phyloP scores from a whole-genome alignment of 1,140 invertebrate species.

The Diachasma alloeum region DNA sequence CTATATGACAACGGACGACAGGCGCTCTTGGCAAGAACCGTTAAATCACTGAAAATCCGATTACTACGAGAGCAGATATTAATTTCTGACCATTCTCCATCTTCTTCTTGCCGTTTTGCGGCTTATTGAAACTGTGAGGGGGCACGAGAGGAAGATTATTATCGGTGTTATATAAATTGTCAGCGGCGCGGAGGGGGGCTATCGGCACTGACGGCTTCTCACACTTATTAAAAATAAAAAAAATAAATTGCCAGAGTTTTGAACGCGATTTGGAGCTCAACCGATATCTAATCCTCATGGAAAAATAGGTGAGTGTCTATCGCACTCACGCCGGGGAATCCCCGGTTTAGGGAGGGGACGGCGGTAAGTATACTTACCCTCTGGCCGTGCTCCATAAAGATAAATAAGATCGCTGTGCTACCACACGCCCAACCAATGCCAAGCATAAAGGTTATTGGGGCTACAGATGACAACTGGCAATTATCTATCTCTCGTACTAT shows the following conservation, averaged over 20 bases:
- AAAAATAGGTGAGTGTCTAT: conserved; percentile 27
- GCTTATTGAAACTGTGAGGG: neutral
- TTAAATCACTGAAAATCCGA: conserved; percentile 30
- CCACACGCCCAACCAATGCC: conserved; percentile 21
- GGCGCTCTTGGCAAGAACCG: conserved; percentile 17
- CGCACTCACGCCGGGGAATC: conserved; percentile 23
- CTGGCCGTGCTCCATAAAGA: conserved; percentile 65
- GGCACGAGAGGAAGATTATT: neutral
- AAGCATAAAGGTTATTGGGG: conserved; percentile 7
- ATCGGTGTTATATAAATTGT: conserved; percentile 14
- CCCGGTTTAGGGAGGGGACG: neutral
- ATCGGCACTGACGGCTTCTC: neutral
- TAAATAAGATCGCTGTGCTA: conserved; percentile 58
- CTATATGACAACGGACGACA: conserved; percentile 54
- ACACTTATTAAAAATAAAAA: conserved; percentile 10
- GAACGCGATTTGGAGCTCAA: neutral
- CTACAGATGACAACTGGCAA: conserved; percentile 13
- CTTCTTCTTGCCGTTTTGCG: conserved; percentile 29
- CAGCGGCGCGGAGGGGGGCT: neutral
- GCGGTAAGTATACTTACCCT: conserved; percentile 64
- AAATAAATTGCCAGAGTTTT: neutral
- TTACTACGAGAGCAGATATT: conserved; percentile 29
- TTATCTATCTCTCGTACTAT: conserved; percentile 3
- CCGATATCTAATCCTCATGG: conserved; percentile 23
- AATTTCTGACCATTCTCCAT: conserved; percentile 34